These are phyloP conservation scores for Leistus spinibarbis DNA, from an alignment of 2,888 invertebrate species.

Conservation along the genomic window DNA sequence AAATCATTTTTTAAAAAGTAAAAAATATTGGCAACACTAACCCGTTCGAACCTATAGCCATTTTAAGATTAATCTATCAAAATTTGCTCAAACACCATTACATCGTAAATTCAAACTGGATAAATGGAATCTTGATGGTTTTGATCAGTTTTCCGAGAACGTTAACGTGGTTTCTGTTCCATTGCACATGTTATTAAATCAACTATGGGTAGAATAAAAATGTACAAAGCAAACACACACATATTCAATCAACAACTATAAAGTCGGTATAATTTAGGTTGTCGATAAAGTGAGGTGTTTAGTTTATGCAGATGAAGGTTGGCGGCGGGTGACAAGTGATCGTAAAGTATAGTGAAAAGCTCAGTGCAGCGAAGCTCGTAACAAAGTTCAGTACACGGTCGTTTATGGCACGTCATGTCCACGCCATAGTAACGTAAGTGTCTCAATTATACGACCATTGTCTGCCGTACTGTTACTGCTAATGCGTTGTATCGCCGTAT, in stretches of 20 bases:
- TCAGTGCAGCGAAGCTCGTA: not conserved
- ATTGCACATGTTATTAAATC: too few relatives aligned
- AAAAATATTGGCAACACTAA: too few relatives aligned
- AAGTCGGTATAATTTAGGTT: not conserved
- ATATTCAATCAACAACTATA: not conserved
- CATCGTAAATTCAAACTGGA: too few relatives aligned
- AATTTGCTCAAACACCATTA: too few relatives aligned
- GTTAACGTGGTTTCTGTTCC: too few relatives aligned
- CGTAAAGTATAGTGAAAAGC: not conserved
- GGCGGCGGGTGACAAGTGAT: not conserved
- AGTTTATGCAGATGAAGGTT: not conserved
- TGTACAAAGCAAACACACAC: too few relatives aligned
- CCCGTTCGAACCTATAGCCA: too few relatives aligned
- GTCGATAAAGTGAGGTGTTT: not conserved
- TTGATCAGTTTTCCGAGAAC: too few relatives aligned
- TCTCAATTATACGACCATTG: slow-evolving; percentile 11
- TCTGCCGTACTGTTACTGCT: not conserved
- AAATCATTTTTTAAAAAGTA: too few relatives aligned
- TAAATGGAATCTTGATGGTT: too few relatives aligned
- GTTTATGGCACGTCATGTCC: not conserved
- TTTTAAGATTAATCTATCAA: too few relatives aligned
- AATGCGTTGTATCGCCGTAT: not conserved
- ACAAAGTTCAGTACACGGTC: not conserved
- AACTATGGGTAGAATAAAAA: too few relatives aligned
- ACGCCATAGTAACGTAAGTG: not conserved